Evolutionary conservation across 30 jellyfish, hydroid and myxozoan species (phyloP).

Genomic region (Aurelia sp.): DNA sequence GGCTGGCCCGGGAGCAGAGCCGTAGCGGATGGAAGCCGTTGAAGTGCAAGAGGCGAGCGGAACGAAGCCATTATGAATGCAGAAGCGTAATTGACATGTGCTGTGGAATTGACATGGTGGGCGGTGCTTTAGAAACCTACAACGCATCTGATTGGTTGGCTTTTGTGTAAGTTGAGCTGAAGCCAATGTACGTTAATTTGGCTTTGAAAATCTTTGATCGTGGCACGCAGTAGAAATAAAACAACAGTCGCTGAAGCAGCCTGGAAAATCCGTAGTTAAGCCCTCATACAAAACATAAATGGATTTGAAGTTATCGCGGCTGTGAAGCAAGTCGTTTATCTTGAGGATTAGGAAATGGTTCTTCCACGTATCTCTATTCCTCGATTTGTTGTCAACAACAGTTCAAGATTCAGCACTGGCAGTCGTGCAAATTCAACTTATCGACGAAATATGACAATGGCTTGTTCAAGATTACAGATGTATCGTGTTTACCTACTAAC

Average conservation of each 20-base stretch:
- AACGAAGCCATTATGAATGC: slow-evolving; percentile 65
- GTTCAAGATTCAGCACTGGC: slow-evolving; percentile 8
- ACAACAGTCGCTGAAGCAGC: slow-evolving; percentile 58
- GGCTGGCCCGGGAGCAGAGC: neutral
- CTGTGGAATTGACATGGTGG: slow-evolving; percentile 79
- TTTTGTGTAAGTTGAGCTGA: slow-evolving; percentile 67
- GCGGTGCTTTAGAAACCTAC: slow-evolving; percentile 69
- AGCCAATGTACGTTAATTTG: slow-evolving; percentile 81
- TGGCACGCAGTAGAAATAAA: slow-evolving; percentile 78
- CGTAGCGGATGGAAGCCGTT: no score
- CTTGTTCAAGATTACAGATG: slow-evolving; percentile 26
- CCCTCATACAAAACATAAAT: slow-evolving; percentile 81
- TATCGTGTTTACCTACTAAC: slow-evolving; percentile 61
- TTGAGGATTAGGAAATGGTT: slow-evolving; percentile 65
- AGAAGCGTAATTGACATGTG: slow-evolving; percentile 78
- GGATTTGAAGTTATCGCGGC: slow-evolving; percentile 84
- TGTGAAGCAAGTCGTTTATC: slow-evolving; percentile 73
- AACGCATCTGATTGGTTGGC: slow-evolving; percentile 76
- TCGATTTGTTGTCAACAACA: slow-evolving; percentile 12
- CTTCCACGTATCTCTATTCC: slow-evolving; percentile 13
- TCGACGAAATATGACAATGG: slow-evolving; percentile 65
- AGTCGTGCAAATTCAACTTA: slow-evolving; percentile 28
- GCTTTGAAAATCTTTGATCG: slow-evolving; percentile 75
- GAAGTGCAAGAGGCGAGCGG: neutral
- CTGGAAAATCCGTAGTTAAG: slow-evolving; percentile 80